Base-by-base conservation (phyloP, 2,888 invertebrate species). In the Syritta pipiens region DNA sequence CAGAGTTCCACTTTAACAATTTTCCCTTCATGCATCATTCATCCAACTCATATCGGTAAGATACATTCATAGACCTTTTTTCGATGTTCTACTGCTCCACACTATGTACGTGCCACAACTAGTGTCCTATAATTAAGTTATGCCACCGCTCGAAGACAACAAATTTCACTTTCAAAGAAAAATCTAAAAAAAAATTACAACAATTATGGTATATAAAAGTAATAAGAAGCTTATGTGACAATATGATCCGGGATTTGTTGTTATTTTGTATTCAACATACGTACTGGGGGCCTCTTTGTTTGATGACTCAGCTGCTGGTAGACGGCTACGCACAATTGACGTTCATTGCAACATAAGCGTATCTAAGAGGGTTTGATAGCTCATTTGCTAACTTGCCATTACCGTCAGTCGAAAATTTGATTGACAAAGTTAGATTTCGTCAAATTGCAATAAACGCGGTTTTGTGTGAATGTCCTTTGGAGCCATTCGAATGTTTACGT, bases 281-380 rank as follows among this genome's bases (percentile, higher is more conserved):
- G n/a, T n/a, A n/a, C n/a, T n/a, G n/a, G n/a, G n/a, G n/a, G n/a
- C n/a, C n/a, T n/a, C n/a, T n/a, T n/a, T n/a, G n/a, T n/a, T n/a
- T n/a, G n/a, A n/a, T 10, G 55, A 6, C 19, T n/a, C 19, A 5
- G 4, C 22, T 42, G 44, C 60, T 51, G 32, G 44, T 60, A 69
- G 53, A 30, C 42, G 19, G 4, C 5, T 2, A 14, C 10, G 2
- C 62, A 48, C 46, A 65, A 65, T 59, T 32, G 49, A 42, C 51
- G 67, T 53, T 74, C 51, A 74, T 74, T 74, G 67, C 74, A 67
- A 53, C 74, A 74, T 51, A 63, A 17, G 59, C 59, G 37, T 37
- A 49, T 57, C 46, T 59, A 24, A 59, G 62, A 19, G 37, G n/a
- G 20, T n/a, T 24, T 26, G 26, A 46, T 62, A 14, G 10, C 40